Base-by-base conservation (phyloP, 2,888 invertebrate genomes). In the Cremastinae sp. region DNA sequence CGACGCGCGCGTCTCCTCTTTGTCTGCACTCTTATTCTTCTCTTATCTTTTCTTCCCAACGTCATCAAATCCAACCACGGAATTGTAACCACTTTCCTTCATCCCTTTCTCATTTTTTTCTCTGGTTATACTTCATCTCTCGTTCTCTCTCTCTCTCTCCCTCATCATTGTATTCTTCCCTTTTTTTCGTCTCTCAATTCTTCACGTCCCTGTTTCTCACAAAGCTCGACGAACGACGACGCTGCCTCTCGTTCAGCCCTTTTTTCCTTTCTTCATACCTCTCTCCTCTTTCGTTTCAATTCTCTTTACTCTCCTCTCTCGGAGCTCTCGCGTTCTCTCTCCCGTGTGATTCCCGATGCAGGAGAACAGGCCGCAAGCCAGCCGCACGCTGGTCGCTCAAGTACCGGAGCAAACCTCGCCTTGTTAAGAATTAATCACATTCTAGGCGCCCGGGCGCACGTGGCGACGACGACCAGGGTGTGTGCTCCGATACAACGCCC, bases 371-470 rank as follows among this genome's bases (percentile, higher is more conserved):
- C 68, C 73, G 59, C 79, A 75, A 78, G 68, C 72, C 78, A 74
- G 79, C 73, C 75, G 80, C 77, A 78, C n/a, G n/a, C n/a, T 79
- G 82, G 79, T 75, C 80, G 79, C 79, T 83, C 82, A 79, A 82
- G 83, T 82, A 78, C 79, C 79, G n/a, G 78, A 77, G 80, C 80
- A 81, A 82, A 77, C 79, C 80, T 80, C 78, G 80, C 81, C 84
- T 84, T 84, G 83, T 84, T 84, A 83, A 83, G 84, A 83, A 83
- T 84, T 84, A 83, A 84, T 84, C 84, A 83, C 83, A 82, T 82
- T 83, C 84, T 81, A 80, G 82, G 68, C 80, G 74, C 70, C 53
- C 64, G 70, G 68, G 70, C 74, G 75, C 74, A 69, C 75, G 78
- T 74, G 56, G 74, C 49, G 66, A 41, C 20, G 41, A 65, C 45